Evolutionary conservation across 2,888 invertebrate species (phyloP).

Genomic region (Drosophila koepferae): DNA sequence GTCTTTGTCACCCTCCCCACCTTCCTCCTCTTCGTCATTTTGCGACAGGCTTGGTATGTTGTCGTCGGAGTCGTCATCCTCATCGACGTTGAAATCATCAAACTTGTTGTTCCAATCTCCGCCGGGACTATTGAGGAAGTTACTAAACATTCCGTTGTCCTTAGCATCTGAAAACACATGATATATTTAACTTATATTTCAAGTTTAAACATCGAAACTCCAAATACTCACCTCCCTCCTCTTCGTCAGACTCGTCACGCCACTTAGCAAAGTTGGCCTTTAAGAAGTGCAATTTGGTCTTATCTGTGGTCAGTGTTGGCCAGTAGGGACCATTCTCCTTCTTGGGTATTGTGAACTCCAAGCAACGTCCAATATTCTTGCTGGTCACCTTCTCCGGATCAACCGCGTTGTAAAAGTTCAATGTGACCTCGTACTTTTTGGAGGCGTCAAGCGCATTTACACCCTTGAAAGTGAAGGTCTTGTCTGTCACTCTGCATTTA

Average conservation of each 20-base stretch:
- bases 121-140: constrained; percentile 64
- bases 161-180: constrained; percentile 41
- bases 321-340: constrained; percentile 91
- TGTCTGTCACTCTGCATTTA: constrained; percentile 88
- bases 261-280: constrained; percentile 99
- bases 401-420: constrained; percentile 93
- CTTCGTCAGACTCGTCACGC: constrained; percentile 97
- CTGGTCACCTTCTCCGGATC: constrained; percentile 91
- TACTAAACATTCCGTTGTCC: constrained; percentile 64
- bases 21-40: constrained; percentile 81
- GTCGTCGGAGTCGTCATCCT: constrained; percentile 91
- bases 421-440: constrained; percentile 94
- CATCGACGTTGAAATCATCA: constrained; percentile 89
- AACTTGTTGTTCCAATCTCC: constrained; percentile 85
- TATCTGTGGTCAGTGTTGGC: constrained; percentile 94
- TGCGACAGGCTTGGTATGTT: constrained; percentile 84
- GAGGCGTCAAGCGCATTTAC: constrained; percentile 92
- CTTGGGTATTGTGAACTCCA: constrained; percentile 91
- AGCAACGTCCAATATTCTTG: constrained; percentile 90
- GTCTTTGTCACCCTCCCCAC: constrained; percentile 77
- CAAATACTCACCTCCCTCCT: constrained; percentile 86
- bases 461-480: constrained; percentile 93
- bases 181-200: neutral
- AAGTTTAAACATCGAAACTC: neutral
- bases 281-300: constrained; percentile 96